Base-by-base conservation (phyloP, 2,888 invertebrate species). In the Drosophila fulvimacula region DNA sequence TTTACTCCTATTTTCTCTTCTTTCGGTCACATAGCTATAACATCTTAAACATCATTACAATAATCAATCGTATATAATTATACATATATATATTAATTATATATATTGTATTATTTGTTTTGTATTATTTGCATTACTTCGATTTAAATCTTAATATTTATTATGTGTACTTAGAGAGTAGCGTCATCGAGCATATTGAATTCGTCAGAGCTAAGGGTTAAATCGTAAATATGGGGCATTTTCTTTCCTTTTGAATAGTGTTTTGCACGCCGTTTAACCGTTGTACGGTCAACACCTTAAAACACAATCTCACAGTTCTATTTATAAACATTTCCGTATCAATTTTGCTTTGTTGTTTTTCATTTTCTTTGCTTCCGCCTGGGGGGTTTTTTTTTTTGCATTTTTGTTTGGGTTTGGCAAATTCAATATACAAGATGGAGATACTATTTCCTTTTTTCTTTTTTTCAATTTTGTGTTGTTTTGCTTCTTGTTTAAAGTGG, bases 181-280 rank as follows among this genome's bases (percentile, higher is more conserved):
- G 81, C 90, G 90, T 90, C 89, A 88, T 90, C 90, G 82, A 91
- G 90, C 88, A 90, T 89, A 90, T 90, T 90, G 91, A 91, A 90
- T 89, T 90, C 81, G 90, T 90, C 90, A 81, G 81, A 77, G 65
- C 76, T 74, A 72, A 69, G 75, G 81, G 74, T 74, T 73, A 73
- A 75, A 79, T 83, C 73, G 76, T 79, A 75, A 63, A 52, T 65
- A 71, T 67, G 55, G 62, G 55, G 73, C 17, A 10, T 30, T 30
- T 30, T 30, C 30, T 9, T 58, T 38, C 48, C 42, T 51, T 70
- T 55, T 19, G 59, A 69, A 75, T 59, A 75, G 64, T 63, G 69
- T 67, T 69, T 76, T 44, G 48, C 59, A 61, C 53, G 59, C 64
- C 57, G 60, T 56, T 74, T 69, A 73, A 73, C 86, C 83, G 82